These are phyloP conservation scores for Mamestra brassicae DNA, from an alignment of 2,888 invertebrate species.

Conservation along the genomic window DNA sequence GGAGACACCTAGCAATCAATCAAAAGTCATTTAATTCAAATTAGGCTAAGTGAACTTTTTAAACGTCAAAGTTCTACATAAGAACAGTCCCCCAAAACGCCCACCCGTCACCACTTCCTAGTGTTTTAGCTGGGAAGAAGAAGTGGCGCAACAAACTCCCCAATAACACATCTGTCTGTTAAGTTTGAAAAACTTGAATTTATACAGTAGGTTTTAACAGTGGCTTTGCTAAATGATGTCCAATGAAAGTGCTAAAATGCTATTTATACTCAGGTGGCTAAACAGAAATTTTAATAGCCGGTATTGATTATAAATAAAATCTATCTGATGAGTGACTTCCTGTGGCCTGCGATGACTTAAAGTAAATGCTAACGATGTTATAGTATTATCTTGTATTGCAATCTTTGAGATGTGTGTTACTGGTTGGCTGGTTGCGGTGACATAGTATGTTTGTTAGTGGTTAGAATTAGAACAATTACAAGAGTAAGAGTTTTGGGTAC, in stretches of 20 bases:
- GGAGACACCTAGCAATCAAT: too few relatives aligned
- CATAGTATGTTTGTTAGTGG: background rate
- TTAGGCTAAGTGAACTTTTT: too few relatives aligned
- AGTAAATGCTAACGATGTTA: conserved; percentile 30
- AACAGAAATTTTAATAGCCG: conserved; percentile 32
- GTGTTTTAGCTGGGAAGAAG: too few relatives aligned
- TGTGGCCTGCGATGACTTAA: conserved; percentile 16
- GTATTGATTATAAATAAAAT: conserved; percentile 45
- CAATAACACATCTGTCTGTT: too few relatives aligned
- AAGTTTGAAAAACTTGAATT: too few relatives aligned
- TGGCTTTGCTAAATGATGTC: background rate
- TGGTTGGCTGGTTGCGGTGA: background rate
- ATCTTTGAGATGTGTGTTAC: conserved; percentile 34
- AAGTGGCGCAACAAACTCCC: too few relatives aligned
- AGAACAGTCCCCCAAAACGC: too few relatives aligned
- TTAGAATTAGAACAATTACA: background rate
- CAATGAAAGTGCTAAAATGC: conserved; percentile 22
- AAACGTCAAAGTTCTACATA: too few relatives aligned
- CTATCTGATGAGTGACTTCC: conserved; percentile 40
- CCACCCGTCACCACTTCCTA: too few relatives aligned
- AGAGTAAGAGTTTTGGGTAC: background rate
- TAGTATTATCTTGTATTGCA: conserved; percentile 26
- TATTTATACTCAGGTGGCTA: background rate
- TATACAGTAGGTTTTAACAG: too few relatives aligned
- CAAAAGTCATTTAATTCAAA: too few relatives aligned